Evolutionary conservation across 2,888 invertebrate genomes (phyloP).

Genomic region (Heliconius ismenius): DNA sequence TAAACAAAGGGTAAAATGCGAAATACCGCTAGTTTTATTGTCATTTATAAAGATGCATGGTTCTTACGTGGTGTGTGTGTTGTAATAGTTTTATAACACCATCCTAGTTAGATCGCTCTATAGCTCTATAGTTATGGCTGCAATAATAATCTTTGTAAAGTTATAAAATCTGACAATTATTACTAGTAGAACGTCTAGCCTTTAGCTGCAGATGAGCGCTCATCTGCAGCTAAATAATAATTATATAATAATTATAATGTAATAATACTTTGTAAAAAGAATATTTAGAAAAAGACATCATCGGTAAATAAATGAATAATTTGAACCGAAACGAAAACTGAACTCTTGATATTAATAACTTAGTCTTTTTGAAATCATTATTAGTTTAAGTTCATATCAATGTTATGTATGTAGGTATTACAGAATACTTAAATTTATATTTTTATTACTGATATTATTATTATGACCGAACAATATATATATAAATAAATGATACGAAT

Average conservation of each 20-base stretch:
- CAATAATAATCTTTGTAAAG: conserved; percentile 22
- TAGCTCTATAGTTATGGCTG: conserved; percentile 1
- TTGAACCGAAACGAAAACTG: too few species aligned
- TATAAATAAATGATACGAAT: too few species aligned
- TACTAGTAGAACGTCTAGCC: neutral
- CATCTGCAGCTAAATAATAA: too few species aligned
- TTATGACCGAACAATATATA: too few species aligned
- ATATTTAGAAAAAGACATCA: neutral
- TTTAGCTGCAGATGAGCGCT: neutral
- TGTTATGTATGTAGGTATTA: too few species aligned
- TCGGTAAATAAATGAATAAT: neutral
- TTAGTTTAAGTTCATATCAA: too few species aligned
- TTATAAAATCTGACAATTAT: neutral
- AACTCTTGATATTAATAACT: too few species aligned
- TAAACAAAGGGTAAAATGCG: neutral
- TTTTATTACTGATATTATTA: too few species aligned
- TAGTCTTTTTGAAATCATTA: too few species aligned
- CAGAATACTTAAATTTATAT: too few species aligned
- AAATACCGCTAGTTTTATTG: neutral
- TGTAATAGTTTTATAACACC: conserved; percentile 19
- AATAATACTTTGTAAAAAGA: neutral
- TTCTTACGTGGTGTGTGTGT: neutral
- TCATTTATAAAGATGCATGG: neutral
- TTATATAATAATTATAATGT: too few species aligned
- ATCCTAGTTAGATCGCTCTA: neutral